Percentiles rank a stretch among this genome's conserved stretches.
Conservation (phyloP, 2,113 vertebrate species). For the Cheilinus undulatus region DNA sequence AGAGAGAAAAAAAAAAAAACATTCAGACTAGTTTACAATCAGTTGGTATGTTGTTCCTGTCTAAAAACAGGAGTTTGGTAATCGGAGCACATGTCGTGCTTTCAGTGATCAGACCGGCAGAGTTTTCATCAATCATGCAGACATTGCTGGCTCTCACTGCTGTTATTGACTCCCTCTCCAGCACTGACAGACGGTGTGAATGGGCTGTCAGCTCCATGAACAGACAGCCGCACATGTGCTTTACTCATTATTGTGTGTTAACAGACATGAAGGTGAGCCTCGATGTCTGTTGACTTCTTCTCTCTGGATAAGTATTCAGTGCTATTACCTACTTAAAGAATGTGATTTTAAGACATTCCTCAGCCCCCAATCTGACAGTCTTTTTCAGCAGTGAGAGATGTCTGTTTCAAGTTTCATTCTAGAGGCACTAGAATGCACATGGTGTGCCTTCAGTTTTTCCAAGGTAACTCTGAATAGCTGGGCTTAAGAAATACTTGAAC, state of each 20-base stretch:
- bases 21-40: too few relatives aligned
- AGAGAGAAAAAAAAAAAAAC: not conserved
- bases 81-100: too few relatives aligned
- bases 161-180: slow-evolving; percentile 44
- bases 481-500: too few relatives aligned
- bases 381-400: too few relatives aligned
- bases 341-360: too few relatives aligned
- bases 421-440: too few relatives aligned
- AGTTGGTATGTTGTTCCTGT: too few relatives aligned
- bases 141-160: slow-evolving; percentile 4
- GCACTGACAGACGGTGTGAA: slow-evolving; percentile 28
- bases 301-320: slow-evolving; percentile 18
- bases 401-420: too few relatives aligned
- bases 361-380: too few relatives aligned
- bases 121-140: slow-evolving; percentile 7
- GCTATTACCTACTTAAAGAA: too few relatives aligned
- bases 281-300: slow-evolving; percentile 29
- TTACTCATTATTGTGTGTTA: slow-evolving; percentile 53
- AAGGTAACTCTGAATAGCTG: too few relatives aligned
- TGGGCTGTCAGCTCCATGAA: slow-evolving; percentile 40
- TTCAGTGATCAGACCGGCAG: not conserved
- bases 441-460: too few relatives aligned
- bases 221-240: slow-evolving; percentile 54
- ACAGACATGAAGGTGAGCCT: not conserved
- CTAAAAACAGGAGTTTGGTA: not conserved